Base-by-base conservation (phyloP, 2,113 vertebrate genomes). In the Aspiorhynchus laticeps region DNA sequence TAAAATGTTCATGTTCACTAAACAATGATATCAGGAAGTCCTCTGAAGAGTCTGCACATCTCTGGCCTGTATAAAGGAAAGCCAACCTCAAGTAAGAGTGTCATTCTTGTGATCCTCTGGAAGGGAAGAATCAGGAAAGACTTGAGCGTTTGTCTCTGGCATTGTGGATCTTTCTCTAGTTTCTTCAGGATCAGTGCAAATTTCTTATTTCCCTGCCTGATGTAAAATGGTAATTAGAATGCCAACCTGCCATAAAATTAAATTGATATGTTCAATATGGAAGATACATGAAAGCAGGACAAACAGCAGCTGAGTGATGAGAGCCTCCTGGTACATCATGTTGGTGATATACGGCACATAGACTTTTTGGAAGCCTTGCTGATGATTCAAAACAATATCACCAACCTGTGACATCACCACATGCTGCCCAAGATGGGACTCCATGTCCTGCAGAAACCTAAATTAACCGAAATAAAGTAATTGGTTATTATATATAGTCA, bases 91-190 rank as follows among this genome's bases (percentile, higher is more conserved):
- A 96, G 90, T 21, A 97, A 83, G 78, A 97, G 95, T 86, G 93
- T 95, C 4, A 96, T 85, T 15, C 95, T 93, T 59, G 95, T 96
- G 51, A 96, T 95, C 83, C 95, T 94, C 91, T 96, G 95, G 86
- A 96, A 96, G 2, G 96, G 96, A 38, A 96, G 93, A 15, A 96
- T 92, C 11, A 97, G 91, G 91, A 97, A 96, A 0, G 95, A 96
- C 90, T 96, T 96, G 1, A 96, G 93, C 33, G 78, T 91, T 84
- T 93, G 95, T 88, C 94, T 93, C 71, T 95, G 94, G 91, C 96
- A 97, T 38, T 93, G 80, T 0, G 93, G 91, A 41, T 95, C 89
- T 28, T 89, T 88, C 90, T 96, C 95, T 33, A 97, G 93, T 69
- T 90, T 93, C 87, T 92, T 93, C 19, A 96, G 86, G 6, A 85